Conservation (phyloP, 2,113 vertebrate species). For the Gnathonemus longibarbis region DNA sequence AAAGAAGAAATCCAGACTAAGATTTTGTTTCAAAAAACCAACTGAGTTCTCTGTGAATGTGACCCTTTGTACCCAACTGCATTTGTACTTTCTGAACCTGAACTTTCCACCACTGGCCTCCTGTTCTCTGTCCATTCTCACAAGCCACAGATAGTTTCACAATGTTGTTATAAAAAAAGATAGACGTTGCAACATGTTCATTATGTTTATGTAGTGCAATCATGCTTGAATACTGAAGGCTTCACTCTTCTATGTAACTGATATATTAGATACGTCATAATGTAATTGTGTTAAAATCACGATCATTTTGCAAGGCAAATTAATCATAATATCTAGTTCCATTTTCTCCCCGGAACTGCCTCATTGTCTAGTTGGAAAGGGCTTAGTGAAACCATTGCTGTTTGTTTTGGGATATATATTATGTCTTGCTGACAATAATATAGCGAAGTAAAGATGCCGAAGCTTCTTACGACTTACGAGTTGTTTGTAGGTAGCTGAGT, state of each 20-base stretch:
- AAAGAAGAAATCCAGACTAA: neutral
- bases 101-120: neutral
- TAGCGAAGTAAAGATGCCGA: neutral
- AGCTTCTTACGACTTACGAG: neutral
- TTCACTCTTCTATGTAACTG: neutral
- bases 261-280: neutral
- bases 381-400: neutral
- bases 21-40: neutral
- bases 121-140: neutral
- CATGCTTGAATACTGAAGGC: conserved; percentile 25
- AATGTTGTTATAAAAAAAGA: neutral
- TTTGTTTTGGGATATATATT: neutral
- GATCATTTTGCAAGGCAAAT: neutral
- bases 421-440: neutral
- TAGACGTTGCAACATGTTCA: neutral
- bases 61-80: neutral
- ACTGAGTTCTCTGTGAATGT: neutral
- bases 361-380: neutral
- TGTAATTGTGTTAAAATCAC: neutral
- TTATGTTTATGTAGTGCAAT: conserved; percentile 6
- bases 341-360: neutral
- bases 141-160: neutral
- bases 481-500: neutral
- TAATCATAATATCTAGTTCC: neutral
- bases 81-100: neutral